Evolutionary conservation across 2,113 vertebrate species (phyloP), one percentile per base, ranked within the genome.

Genomic region (Phocoena phocoena): DNA sequence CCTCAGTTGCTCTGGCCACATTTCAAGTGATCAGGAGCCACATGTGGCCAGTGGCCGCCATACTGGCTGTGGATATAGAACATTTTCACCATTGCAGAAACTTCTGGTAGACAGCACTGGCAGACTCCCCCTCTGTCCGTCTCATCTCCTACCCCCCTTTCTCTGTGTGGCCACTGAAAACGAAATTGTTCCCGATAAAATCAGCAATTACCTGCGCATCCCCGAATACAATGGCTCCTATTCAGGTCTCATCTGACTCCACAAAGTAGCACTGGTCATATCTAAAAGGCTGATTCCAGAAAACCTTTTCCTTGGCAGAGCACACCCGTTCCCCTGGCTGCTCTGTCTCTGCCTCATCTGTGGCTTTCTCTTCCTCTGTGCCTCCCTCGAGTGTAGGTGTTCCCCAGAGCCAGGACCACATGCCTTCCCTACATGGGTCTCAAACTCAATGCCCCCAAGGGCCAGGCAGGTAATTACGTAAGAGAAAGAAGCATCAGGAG

Each of bases 181-280:
- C 9, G 38, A 74, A 68, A 67, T 21, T 33, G 58, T 41, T 28
- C 53, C 17, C 0, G 7, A n/a, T 12, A 20, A 62, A 26, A 82
- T 62, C 87, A 63, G 90, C 81, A 9, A 41, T 76, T 44, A 53
- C 74, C 36, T 21, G 15, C 33, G 1, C 0, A 15, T 47, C 25
- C 60, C 38, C 62, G n/a, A 12, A 44, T 20, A 92, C 60, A 93
- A 33, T 1, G 44, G 80, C 20, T 38, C 33, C 53, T 63, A 31
- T 94, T 94, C 80, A 96, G 71, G 88, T 71, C 36, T 95, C 71
- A 41, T 47, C 38, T 93, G 74, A 60, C 68, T 20, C 9, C 1
- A 53, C 13, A 2, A 21, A 71, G 74, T 53, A 28, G 58, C 65
- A 3, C 41, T 21, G 62, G 70, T 58, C 60, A 38, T 25, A 41